phyloP scores from a whole-genome alignment of 37 sponge, comb jelly and placozoan genomes.

The Corticium candelabrum region DNA sequence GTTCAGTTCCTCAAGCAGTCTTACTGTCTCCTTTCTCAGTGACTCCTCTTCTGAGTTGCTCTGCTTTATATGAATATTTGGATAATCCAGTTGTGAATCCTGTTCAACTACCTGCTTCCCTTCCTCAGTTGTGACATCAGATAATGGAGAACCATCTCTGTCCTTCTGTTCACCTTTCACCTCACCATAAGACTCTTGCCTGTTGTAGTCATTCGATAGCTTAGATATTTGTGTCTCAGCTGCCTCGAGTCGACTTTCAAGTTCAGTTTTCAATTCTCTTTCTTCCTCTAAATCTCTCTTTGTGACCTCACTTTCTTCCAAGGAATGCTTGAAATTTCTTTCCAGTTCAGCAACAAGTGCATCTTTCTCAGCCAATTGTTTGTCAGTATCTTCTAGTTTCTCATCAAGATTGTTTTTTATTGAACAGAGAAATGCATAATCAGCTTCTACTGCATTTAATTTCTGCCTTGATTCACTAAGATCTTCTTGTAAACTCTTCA shows the following conservation, averaged over 20 bases:
- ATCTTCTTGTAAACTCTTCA: not conserved
- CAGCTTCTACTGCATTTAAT: not conserved
- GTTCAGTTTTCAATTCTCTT: not conserved
- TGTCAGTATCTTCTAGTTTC: not conserved
- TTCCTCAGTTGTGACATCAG: not conserved
- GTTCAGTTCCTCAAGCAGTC: not conserved
- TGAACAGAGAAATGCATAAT: not conserved
- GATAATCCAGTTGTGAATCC: too few relatives aligned
- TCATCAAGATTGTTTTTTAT: not conserved
- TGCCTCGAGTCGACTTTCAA: not conserved
- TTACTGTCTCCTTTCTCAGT: not conserved
- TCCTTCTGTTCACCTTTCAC: not conserved
- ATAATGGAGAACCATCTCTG: not conserved
- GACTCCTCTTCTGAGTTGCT: not conserved
- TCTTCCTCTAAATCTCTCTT: too few relatives aligned
- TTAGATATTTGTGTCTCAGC: not conserved
- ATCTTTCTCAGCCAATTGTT: not conserved
- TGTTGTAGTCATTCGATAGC: not conserved
- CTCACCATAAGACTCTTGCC: not conserved
- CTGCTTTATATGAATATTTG: not conserved
- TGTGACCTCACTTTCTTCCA: too few relatives aligned
- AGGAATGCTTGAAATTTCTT: too few relatives aligned
- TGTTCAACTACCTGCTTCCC: not conserved
- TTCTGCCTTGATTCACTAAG: not conserved
- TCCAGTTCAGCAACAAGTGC: too few relatives aligned